These are phyloP conservation scores for Wiebesia pumilae DNA, from an alignment of 1,140 invertebrate genomes.

Conservation along the genomic window DNA sequence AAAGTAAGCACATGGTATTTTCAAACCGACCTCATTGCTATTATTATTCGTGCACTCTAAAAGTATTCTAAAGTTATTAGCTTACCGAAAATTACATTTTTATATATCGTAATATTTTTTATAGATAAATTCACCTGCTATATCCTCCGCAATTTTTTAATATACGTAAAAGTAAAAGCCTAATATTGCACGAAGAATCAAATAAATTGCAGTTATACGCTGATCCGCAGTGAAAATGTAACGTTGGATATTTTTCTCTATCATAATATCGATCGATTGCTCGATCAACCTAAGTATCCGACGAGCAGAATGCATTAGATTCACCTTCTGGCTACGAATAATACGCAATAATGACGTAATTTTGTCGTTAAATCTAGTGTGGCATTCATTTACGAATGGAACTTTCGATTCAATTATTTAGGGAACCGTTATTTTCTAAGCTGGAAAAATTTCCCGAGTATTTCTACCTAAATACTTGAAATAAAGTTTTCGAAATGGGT, in stretches of 20 bases:
- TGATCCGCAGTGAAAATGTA: constrained; percentile 9
- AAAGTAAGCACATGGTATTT: neutral
- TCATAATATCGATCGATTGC: constrained; percentile 16
- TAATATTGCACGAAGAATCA: neutral
- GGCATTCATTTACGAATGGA: too few species aligned
- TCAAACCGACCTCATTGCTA: neutral
- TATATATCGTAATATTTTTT: neutral
- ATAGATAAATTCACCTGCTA: neutral
- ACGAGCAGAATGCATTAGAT: neutral
- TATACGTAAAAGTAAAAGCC: neutral
- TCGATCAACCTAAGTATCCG: neutral
- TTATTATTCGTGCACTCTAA: neutral
- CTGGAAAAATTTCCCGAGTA: neutral
- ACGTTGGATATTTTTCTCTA: neutral
- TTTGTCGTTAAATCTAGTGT: neutral
- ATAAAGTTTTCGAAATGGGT: neutral
- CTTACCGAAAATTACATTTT: neutral
- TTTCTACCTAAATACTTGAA: neutral
- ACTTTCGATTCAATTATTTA: neutral
- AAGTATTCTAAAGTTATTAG: neutral
- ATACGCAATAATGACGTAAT: neutral
- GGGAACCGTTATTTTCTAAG: neutral
- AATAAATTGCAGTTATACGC: neutral
- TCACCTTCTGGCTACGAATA: neutral
- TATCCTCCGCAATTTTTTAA: neutral